Percentiles rank a stretch among this genome's conserved stretches.
Conservation (phyloP, 2,797 vertebrate genomes). For the Lagodon rhomboides region DNA sequence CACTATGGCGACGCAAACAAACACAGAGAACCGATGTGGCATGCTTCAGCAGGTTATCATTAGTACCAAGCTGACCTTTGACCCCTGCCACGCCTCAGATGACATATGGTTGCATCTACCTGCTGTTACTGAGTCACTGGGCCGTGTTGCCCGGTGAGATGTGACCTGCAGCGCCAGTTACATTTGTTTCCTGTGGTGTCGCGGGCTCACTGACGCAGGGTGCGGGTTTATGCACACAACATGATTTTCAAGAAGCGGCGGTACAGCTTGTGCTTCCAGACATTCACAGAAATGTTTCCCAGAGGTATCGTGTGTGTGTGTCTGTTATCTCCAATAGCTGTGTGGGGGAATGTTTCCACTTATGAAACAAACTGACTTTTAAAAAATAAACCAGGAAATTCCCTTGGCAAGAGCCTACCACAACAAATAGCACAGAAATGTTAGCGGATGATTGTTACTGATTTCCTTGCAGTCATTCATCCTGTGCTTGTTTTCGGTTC, state of each 20-base stretch:
- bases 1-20: conserved; percentile 64
- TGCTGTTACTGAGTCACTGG: conserved; percentile 69
- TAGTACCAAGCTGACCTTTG: conserved; percentile 64
- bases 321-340: conserved; percentile 18
- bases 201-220: not conserved
- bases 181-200: not conserved
- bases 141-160: conserved; percentile 28
- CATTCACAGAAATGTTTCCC: too few species aligned
- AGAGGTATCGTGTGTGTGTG: not conserved
- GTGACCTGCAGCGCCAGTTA: not conserved
- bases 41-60: conserved; percentile 73
- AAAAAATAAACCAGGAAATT: conserved; percentile 47
- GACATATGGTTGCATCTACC: conserved; percentile 70
- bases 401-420: conserved; percentile 18
- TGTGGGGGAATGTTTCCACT: conserved; percentile 20
- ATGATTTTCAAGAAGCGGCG: not conserved
- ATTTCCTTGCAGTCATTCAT: conserved; percentile 25
- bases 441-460: conserved; percentile 24
- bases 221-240: conserved; percentile 1
- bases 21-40: conserved; percentile 33
- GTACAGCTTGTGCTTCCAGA: not conserved
- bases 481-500: conserved; percentile 23
- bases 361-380: conserved; percentile 30
- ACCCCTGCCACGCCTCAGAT: conserved; percentile 54
- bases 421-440: conserved; percentile 32